These are phyloP conservation scores for Corella eumyota DNA, from an alignment of 23 tunicate species.

Conservation along the genomic window DNA sequence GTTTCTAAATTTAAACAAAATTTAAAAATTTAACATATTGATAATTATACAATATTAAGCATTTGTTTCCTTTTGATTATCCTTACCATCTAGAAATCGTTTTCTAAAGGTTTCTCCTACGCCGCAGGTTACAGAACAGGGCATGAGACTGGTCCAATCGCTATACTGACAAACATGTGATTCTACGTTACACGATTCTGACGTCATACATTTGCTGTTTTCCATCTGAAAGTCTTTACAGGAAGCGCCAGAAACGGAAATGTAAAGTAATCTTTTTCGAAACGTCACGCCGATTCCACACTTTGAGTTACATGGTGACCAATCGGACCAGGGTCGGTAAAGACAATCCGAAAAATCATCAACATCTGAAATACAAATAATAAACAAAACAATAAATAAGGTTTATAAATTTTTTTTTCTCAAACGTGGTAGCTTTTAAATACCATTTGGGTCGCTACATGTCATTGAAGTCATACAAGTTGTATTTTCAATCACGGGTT, in stretches of 20 bases:
- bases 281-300: slow-evolving; percentile 74
- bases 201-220: slow-evolving; percentile 86
- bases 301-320: slow-evolving; percentile 66
- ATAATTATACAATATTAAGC: neutral
- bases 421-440: slow-evolving; percentile 13
- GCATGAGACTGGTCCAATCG: slow-evolving; percentile 86
- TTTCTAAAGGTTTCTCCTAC: slow-evolving; percentile 54
- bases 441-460: slow-evolving; percentile 31
- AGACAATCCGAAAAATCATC: slow-evolving; percentile 32
- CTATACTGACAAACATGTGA: slow-evolving; percentile 22
- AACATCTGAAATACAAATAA: slow-evolving; percentile 5
- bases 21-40: neutral
- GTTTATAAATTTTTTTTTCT: too few relatives aligned
- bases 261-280: slow-evolving; percentile 38
- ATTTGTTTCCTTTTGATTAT: neutral
- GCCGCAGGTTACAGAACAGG: slow-evolving; percentile 67
- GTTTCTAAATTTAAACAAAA: neutral
- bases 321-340: slow-evolving; percentile 70
- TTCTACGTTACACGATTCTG: slow-evolving; percentile 36
- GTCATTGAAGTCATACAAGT: slow-evolving; percentile 51
- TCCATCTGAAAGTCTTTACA: slow-evolving; percentile 70
- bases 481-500: slow-evolving; percentile 29
- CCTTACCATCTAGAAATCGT: slow-evolving; percentile 32
- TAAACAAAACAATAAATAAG: too few relatives aligned
- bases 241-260: slow-evolving; percentile 1